Evolutionary conservation across 2,797 vertebrate genomes (phyloP).

Genomic region (Mormyrops attenuatus): DNA sequence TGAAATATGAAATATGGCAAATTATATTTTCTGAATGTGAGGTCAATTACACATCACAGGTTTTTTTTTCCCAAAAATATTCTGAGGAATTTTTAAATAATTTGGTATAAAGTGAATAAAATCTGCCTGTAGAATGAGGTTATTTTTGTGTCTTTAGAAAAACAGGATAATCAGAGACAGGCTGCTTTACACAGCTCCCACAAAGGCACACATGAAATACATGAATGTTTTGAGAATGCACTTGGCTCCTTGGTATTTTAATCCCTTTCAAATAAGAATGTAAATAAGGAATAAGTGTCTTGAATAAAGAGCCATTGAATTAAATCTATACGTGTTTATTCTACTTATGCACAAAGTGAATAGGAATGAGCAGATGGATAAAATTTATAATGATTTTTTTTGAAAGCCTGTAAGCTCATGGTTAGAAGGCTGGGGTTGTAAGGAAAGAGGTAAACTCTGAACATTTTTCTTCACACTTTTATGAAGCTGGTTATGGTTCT

Average conservation of each 20-base stretch:
- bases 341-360: slow-evolving; percentile 64
- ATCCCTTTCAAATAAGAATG: slow-evolving; percentile 3
- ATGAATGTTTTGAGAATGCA: not conserved
- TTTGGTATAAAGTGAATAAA: not conserved
- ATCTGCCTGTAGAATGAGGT: not conserved
- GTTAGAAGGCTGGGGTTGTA: slow-evolving; percentile 47
- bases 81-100: not conserved
- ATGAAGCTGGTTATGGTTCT: not conserved
- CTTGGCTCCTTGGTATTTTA: not conserved
- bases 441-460: slow-evolving; percentile 56
- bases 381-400: slow-evolving; percentile 27
- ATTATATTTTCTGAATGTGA: slow-evolving; percentile 74
- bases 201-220: not conserved
- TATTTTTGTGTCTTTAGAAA: not conserved
- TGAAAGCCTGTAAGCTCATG: slow-evolving; percentile 53
- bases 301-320: slow-evolving; percentile 62
- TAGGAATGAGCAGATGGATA: slow-evolving; percentile 62
- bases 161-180: not conserved
- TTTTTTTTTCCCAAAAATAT: not conserved
- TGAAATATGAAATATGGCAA: slow-evolving; percentile 79
- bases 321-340: slow-evolving; percentile 66
- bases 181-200: not conserved
- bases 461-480: slow-evolving; percentile 42
- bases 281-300: slow-evolving; percentile 54
- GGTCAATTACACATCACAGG: slow-evolving; percentile 57